A percentile compares a stretch with the other conserved stretches of the same genome.
phyloP scores from a whole-genome alignment of 2,797 vertebrate species.

The Coluber constrictor region DNA sequence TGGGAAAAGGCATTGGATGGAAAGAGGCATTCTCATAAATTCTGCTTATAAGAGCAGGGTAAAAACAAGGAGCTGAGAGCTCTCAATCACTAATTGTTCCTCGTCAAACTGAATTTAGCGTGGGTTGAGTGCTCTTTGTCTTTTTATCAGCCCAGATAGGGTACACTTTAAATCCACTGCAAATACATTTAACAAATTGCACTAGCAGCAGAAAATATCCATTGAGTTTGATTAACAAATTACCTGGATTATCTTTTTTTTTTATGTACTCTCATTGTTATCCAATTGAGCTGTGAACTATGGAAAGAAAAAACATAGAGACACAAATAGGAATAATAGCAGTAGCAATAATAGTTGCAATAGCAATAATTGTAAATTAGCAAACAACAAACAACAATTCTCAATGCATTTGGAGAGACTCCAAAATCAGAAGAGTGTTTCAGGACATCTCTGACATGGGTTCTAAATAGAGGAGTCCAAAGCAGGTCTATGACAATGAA shows the following conservation, averaged over 20 bases:
- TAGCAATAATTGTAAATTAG: background rate
- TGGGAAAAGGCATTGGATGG: background rate
- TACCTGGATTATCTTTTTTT: background rate
- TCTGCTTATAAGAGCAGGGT: background rate
- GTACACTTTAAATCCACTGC: background rate
- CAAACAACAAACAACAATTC: background rate
- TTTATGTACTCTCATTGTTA: background rate
- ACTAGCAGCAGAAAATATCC: background rate
- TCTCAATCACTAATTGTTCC: background rate
- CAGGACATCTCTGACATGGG: background rate
- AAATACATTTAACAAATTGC: background rate
- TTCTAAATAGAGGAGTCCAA: background rate
- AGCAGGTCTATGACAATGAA: too few relatives aligned
- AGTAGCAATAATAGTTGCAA: background rate
- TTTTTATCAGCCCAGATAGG: background rate
- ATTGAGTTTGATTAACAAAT: background rate
- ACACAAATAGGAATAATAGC: background rate
- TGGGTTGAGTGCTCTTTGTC: background rate
- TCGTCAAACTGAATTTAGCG: background rate
- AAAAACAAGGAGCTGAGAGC: background rate
- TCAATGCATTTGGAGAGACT: background rate
- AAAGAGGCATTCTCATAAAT: background rate
- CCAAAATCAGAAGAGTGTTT: background rate
- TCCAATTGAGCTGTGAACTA: background rate
- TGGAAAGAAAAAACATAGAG: background rate